A percentile compares a stretch with the other conserved stretches of the same genome.
Conservation (phyloP, 2,113 vertebrate species). For the Micromys minutus region DNA sequence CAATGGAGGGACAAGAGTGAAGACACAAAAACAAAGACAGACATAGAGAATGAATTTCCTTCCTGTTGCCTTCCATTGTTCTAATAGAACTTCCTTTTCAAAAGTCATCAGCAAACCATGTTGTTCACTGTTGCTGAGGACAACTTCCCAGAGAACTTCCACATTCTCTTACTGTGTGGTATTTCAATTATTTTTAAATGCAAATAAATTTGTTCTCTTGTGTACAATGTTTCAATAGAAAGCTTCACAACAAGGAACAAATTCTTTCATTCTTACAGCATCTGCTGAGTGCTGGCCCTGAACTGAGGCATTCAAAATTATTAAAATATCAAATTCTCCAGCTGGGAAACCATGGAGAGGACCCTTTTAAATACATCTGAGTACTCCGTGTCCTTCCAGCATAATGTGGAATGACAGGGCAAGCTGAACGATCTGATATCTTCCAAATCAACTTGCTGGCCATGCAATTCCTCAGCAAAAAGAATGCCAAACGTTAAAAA, state of each 20-base stretch:
- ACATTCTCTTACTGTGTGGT: not conserved
- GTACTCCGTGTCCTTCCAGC: slow-evolving; percentile 63
- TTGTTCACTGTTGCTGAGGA: not conserved
- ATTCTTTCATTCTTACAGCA: slow-evolving; percentile 66
- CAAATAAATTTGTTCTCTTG: slow-evolving; percentile 75
- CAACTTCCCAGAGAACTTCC: not conserved
- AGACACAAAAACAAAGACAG: not conserved
- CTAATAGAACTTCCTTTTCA: slow-evolving; percentile 48
- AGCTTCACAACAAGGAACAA: slow-evolving; percentile 72
- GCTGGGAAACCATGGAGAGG: not conserved
- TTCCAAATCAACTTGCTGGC: slow-evolving; percentile 23
- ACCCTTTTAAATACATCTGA: not conserved
- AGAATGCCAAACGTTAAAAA: not conserved
- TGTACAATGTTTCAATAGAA: slow-evolving; percentile 73
- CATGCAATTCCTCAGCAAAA: not conserved
- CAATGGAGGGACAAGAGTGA: not conserved
- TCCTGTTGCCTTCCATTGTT: not conserved
- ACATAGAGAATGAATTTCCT: not conserved
- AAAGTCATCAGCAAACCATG: slow-evolving; percentile 52
- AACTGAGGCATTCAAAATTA: not conserved
- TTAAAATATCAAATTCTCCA: slow-evolving; percentile 41
- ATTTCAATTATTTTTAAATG: slow-evolving; percentile 5
- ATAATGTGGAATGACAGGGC: not conserved
- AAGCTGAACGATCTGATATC: slow-evolving; percentile 53
- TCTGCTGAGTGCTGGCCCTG: not conserved